These are phyloP conservation scores for Podotricha telesiphe DNA, from an alignment of 2,888 invertebrate genomes.

Conservation along the genomic window DNA sequence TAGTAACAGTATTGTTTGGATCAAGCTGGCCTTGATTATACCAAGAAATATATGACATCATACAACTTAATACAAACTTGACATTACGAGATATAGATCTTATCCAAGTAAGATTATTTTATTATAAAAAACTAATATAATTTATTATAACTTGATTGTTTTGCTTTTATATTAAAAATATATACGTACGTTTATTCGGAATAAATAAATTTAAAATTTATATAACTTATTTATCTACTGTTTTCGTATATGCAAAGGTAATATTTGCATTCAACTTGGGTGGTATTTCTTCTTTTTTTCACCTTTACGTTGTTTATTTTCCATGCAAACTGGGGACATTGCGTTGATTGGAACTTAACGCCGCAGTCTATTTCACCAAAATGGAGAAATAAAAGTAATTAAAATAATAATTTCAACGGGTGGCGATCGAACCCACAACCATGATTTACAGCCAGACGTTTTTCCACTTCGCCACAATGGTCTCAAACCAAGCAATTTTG, in stretches of 20 bases:
- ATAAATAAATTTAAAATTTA: neutral
- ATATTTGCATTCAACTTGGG: too few relatives aligned
- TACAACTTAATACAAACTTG: slow-evolving; percentile 17
- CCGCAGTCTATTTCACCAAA: too few relatives aligned
- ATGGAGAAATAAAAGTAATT: too few relatives aligned
- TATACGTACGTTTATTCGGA: neutral
- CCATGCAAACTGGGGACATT: too few relatives aligned
- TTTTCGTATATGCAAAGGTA: too few relatives aligned
- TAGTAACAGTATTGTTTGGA: slow-evolving; percentile 15
- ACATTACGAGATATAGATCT: slow-evolving; percentile 4
- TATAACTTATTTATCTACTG: too few relatives aligned
- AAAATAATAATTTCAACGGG: too few relatives aligned
- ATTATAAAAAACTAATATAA: neutral
- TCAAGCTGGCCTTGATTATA: slow-evolving; percentile 38
- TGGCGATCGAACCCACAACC: too few relatives aligned
- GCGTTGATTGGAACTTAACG: too few relatives aligned
- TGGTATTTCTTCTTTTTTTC: too few relatives aligned
- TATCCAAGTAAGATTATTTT: slow-evolving; percentile 6
- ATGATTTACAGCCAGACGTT: neutral
- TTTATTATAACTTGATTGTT: neutral
- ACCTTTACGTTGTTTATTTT: too few relatives aligned
- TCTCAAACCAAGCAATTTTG: neutral
- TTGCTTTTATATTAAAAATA: neutral
- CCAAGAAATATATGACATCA: slow-evolving; percentile 38
- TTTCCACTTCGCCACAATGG: neutral